Base-by-base conservation (phyloP, 2,797 vertebrate species). In the Tenualosa ilisha region DNA sequence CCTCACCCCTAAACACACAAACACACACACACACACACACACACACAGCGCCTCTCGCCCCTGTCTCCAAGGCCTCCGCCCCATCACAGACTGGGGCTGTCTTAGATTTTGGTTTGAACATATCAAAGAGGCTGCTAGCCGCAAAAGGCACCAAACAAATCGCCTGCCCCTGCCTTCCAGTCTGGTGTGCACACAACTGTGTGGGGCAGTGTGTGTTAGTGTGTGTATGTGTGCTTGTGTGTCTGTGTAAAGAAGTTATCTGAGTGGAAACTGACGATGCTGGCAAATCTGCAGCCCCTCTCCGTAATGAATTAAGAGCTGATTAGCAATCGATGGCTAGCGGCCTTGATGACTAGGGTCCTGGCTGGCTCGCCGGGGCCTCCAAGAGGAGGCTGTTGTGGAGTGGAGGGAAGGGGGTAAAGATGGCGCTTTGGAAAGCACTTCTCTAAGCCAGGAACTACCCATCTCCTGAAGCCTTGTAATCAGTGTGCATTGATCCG, bases 401-500 rank as follows among this genome's bases (percentile, higher is more conserved):
- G 40, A 81, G 84, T 40, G 72, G n/a, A 83, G 65, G 83, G 84
- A 81, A 49, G 86, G 46, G 54, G 72, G 65, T 31, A 75, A 43
- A 81, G 59, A 22, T 22, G 22, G 8, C 83, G 11, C 50, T 51
- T 53, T 43, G 83, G 85, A 85, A 86, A 84, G 8, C 81, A 61
- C 83, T 81, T 82, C 84, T 75, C 83, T 89, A 87, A 90, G 88
- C 84, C 83, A 63, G 88, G 89, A 89, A 87, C 89, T 88, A 89
- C 88, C 88, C 84, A 87, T 88, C 87, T 87, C 72, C n/a, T 82
- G 89, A 86, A 88, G 86, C 85, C 87, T 84, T 56, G 89, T 90
- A 91, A 91, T 91, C 91, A 90, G 88, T 89, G 89, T 56, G 86
- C 81, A 91, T 87, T 88, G 88, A 91, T 91, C 88, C 89, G 87